Conservation (phyloP, 2,797 vertebrate genomes). For the Schizothorax lantsangensis region DNA sequence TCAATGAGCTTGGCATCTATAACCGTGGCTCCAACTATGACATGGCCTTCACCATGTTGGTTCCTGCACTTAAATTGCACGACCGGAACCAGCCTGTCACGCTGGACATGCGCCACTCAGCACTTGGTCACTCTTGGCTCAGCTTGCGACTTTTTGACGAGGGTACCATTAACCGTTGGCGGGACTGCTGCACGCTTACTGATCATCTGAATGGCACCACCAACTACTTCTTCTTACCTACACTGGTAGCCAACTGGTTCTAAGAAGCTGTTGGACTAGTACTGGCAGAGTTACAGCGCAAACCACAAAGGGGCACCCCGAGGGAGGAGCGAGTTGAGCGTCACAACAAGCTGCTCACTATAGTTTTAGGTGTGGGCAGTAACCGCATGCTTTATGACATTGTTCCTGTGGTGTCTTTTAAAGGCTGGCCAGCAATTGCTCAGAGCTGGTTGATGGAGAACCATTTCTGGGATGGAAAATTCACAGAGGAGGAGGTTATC, state of each 20-base stretch:
- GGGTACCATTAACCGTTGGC: conserved; percentile 87
- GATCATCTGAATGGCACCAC: conserved; percentile 87
- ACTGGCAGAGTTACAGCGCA: conserved; percentile 87
- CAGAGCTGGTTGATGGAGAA: conserved; percentile 93
- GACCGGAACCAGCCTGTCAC: conserved; percentile 90
- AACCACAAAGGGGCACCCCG: conserved; percentile 87
- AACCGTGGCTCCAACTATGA: conserved; percentile 87
- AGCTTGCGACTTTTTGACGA: conserved; percentile 88
- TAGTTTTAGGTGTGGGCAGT: conserved; percentile 86
- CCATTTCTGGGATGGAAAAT: conserved; percentile 91
- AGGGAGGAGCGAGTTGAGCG: conserved; percentile 88
- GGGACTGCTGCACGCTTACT: conserved; percentile 86
- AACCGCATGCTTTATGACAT: conserved; percentile 89
- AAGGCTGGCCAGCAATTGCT: conserved; percentile 88
- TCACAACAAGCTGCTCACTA: conserved; percentile 84
- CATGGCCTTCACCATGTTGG: conserved; percentile 89
- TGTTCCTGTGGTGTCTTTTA: conserved; percentile 88
- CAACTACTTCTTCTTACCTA: conserved; percentile 90
- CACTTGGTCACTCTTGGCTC: conserved; percentile 88
- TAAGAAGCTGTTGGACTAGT: conserved; percentile 86
- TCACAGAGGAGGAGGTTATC: conserved; percentile 90
- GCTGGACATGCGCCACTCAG: conserved; percentile 87
- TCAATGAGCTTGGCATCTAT: conserved; percentile 85
- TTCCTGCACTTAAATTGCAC: conserved; percentile 87
- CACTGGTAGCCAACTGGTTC: conserved; percentile 88